Conservation (phyloP, 2,888 invertebrate species). For the Tenodera sinensis region DNA sequence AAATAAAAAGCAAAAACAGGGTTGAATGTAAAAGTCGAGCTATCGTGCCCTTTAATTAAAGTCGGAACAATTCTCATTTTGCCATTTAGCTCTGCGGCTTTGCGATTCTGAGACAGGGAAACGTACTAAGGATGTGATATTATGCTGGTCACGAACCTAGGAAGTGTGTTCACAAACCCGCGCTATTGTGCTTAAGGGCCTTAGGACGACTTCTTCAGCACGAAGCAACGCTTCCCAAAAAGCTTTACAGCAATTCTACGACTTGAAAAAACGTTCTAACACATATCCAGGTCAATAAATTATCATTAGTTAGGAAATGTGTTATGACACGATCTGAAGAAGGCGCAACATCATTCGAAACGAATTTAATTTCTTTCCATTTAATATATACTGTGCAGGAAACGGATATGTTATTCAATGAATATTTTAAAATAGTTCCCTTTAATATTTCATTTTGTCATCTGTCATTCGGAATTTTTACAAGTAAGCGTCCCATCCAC, state of each 20-base stretch:
- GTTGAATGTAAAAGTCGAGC: neutral
- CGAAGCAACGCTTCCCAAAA: neutral
- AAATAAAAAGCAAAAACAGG: neutral
- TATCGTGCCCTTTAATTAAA: neutral
- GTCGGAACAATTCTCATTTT: neutral
- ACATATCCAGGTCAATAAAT: too few species aligned
- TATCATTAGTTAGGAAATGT: too few species aligned
- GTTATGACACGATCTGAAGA: too few species aligned
- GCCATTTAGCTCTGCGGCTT: neutral
- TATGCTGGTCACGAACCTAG: neutral
- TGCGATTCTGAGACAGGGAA: neutral
- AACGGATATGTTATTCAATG: too few species aligned
- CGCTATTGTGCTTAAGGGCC: neutral
- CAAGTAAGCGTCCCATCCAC: too few species aligned
- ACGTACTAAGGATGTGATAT: neutral
- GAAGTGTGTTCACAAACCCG: neutral
- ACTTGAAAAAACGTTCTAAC: too few species aligned
- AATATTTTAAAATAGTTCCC: too few species aligned
- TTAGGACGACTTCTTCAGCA: neutral
- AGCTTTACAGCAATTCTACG: neutral
- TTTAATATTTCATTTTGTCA: too few species aligned
- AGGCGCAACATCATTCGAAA: too few species aligned
- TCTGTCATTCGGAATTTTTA: too few species aligned
- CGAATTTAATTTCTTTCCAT: too few species aligned
- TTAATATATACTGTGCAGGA: too few species aligned